phyloP scores from a whole-genome alignment of 2,113 vertebrate species.

The Equus quagga region DNA sequence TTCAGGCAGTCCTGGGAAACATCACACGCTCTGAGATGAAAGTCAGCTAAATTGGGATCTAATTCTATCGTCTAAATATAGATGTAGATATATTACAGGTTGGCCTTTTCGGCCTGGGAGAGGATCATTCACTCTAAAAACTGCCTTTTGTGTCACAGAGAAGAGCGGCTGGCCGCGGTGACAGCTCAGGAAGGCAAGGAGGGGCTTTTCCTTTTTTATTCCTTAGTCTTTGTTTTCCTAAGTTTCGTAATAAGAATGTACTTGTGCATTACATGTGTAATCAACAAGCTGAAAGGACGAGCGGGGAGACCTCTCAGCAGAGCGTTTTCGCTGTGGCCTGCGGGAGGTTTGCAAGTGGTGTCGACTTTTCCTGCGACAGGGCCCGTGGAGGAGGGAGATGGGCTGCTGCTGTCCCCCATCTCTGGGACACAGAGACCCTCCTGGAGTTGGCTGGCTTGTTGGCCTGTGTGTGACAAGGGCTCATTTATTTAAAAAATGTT shows the following conservation, averaged over 20 bases:
- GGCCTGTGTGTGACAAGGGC: not conserved
- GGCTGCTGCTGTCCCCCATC: not conserved
- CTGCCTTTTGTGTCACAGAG: conserved; percentile 47
- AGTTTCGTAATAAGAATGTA: not conserved
- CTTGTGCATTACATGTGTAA: not conserved
- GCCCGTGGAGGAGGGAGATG: not conserved
- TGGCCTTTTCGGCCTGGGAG: conserved; percentile 60
- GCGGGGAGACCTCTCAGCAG: not conserved
- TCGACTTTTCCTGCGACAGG: not conserved
- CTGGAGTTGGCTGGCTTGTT: not conserved
- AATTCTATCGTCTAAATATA: conserved; percentile 82
- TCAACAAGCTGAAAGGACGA: not conserved
- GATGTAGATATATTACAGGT: conserved; percentile 71
- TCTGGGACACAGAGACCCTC: not conserved
- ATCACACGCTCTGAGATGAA: conserved; percentile 73
- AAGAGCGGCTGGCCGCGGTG: not conserved
- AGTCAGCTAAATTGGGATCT: conserved; percentile 77
- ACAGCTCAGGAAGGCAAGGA: not conserved
- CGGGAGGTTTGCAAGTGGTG: not conserved
- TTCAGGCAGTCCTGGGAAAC: conserved; percentile 71
- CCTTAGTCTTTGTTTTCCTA: not conserved
- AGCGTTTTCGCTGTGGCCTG: not conserved
- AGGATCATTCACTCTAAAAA: conserved; percentile 40
- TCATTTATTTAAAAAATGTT: not conserved
- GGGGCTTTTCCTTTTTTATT: not conserved